Conservation (phyloP, 2,888 invertebrate species). For the Gandaritis pyraliata region DNA sequence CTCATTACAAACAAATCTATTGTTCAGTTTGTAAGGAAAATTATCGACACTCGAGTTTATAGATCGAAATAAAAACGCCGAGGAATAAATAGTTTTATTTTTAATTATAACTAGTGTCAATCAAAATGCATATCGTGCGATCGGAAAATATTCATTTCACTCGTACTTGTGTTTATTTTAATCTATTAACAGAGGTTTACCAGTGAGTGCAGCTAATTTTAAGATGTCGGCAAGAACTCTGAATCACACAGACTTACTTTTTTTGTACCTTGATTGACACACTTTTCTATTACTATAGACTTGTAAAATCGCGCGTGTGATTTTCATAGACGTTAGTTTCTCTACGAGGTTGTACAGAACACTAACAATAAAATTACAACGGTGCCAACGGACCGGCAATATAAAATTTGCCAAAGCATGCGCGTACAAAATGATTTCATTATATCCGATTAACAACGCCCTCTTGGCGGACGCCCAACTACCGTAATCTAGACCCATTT, state of each 20-base stretch:
- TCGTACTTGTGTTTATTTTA: too few species aligned
- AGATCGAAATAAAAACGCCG: too few species aligned
- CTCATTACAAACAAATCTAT: constrained; percentile 39
- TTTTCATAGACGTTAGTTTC: constrained; percentile 56
- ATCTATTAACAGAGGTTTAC: too few species aligned
- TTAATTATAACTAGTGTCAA: too few species aligned
- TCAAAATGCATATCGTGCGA: too few species aligned
- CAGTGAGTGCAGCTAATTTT: too few species aligned
- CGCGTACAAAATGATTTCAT: constrained; percentile 70
- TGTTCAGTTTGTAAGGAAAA: neutral
- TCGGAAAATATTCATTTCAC: too few species aligned
- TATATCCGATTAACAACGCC: constrained; percentile 66
- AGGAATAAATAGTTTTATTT: too few species aligned
- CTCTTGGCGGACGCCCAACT: constrained; percentile 71
- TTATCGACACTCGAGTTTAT: too few species aligned
- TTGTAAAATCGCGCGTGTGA: constrained; percentile 12
- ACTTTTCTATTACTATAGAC: neutral
- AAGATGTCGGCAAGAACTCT: too few species aligned
- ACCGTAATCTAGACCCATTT: constrained; percentile 55
- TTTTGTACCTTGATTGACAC: constrained; percentile 1
- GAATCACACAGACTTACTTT: constrained; percentile 3
- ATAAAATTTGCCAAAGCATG: constrained; percentile 69
- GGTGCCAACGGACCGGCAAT: constrained; percentile 57
- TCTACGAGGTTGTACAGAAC: constrained; percentile 44
- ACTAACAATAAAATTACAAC: constrained; percentile 55